These are phyloP conservation scores for Danio jaintianensis DNA, from an alignment of 2,797 vertebrate species.

Conservation along the genomic window DNA sequence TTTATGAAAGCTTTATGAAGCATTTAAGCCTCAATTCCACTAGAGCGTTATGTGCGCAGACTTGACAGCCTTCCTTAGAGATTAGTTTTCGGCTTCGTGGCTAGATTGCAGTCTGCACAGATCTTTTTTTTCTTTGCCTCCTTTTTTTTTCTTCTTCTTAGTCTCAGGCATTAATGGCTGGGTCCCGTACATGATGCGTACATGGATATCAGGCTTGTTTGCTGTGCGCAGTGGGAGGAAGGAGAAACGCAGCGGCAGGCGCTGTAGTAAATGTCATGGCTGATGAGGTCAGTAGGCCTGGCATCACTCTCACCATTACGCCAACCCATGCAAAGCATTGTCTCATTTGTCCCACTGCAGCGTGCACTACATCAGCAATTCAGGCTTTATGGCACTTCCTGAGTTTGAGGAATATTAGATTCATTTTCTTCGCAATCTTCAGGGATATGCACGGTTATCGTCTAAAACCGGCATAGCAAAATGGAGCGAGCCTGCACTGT, in stretches of 20 bases:
- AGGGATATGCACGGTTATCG: conserved; percentile 63
- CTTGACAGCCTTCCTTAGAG: conserved; percentile 78
- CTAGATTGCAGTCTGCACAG: conserved; percentile 68
- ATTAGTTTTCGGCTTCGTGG: conserved; percentile 73
- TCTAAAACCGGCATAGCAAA: conserved; percentile 51
- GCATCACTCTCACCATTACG: conserved; percentile 66
- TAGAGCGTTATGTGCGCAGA: conserved; percentile 72
- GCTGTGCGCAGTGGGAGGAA: conserved; percentile 59
- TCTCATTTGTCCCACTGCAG: conserved; percentile 68
- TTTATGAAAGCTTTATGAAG: conserved; percentile 79
- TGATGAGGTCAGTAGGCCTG: conserved; percentile 77
- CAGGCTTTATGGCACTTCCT: conserved; percentile 61
- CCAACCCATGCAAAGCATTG: conserved; percentile 66
- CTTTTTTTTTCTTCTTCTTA: conserved; percentile 1
- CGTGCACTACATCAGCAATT: conserved; percentile 61
- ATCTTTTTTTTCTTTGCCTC: conserved; percentile 53
- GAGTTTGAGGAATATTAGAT: conserved; percentile 67
- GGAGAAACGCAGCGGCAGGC: conserved; percentile 50
- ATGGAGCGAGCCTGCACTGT: conserved; percentile 54
- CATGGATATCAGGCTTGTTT: conserved; percentile 77
- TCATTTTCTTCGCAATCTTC: conserved; percentile 65
- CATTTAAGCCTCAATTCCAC: conserved; percentile 78
- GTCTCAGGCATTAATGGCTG: conserved; percentile 51
- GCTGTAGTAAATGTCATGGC: conserved; percentile 76
- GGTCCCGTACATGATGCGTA: conserved; percentile 58